Evolutionary conservation across 1,140 invertebrate species (phyloP).

Genomic region (Macrocentrus cingulum): DNA sequence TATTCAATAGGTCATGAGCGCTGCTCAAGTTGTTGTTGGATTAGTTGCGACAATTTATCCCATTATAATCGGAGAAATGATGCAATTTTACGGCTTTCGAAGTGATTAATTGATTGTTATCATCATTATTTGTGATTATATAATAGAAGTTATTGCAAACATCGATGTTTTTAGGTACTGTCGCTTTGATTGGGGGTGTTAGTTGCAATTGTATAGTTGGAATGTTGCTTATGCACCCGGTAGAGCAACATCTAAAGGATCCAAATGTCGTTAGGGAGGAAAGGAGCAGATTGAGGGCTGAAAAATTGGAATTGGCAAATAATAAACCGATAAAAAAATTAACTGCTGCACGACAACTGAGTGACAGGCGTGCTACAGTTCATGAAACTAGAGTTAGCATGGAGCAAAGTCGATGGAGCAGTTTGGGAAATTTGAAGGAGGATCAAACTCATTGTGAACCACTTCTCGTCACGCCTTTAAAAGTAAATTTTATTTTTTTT

Average conservation of each 20-base stretch:
- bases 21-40: conserved; percentile 49
- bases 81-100: conserved; percentile 49
- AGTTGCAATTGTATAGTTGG: conserved; percentile 50
- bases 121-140: too few relatives aligned
- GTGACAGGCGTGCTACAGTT: conserved; percentile 38
- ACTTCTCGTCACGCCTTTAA: conserved; percentile 37
- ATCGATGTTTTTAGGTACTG: conserved; percentile 40
- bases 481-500: conserved; percentile 29
- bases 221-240: conserved; percentile 54
- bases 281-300: conserved; percentile 17
- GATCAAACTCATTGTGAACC: conserved; percentile 36
- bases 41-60: conserved; percentile 52
- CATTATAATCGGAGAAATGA: conserved; percentile 45
- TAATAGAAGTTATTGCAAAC: too few relatives aligned
- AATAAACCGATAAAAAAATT: conserved; percentile 2
- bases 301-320: conserved; percentile 13
- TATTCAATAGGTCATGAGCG: conserved; percentile 47
- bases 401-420: conserved; percentile 43
- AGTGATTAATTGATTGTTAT: conserved; percentile 36
- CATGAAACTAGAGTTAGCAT: conserved; percentile 35
- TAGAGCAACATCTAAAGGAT: conserved; percentile 46
- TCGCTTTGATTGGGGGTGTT: conserved; percentile 48
- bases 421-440: conserved; percentile 49
- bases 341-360: conserved; percentile 12
- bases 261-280: conserved; percentile 31